Evolutionary conservation across 2,113 vertebrate genomes (phyloP).

Genomic region (Henicopernis longicauda): DNA sequence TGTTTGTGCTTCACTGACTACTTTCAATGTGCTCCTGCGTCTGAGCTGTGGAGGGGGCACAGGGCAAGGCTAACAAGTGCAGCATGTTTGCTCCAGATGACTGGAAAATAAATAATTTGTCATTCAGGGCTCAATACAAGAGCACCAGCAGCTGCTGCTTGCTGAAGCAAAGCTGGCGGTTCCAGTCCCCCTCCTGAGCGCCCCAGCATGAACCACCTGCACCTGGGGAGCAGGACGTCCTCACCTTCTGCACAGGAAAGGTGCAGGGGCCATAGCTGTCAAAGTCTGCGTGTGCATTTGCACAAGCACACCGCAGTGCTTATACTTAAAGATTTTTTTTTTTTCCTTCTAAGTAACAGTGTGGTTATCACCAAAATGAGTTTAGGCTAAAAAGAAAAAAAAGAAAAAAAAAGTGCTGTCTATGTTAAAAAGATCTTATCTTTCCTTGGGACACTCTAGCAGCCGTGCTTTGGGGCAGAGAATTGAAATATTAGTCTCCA

Average conservation of each 20-base stretch:
- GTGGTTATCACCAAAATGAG: background rate
- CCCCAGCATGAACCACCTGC: accelerated
- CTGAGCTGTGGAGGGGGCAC: background rate
- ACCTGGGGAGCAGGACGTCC: accelerated
- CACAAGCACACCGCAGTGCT: accelerated
- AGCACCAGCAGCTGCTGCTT: background rate
- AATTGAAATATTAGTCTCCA: background rate
- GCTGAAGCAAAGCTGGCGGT: background rate
- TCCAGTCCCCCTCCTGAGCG: background rate
- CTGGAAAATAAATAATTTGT: background rate
- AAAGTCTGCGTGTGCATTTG: accelerated
- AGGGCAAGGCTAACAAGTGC: background rate
- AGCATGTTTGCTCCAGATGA: background rate
- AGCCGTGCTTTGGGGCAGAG: background rate
- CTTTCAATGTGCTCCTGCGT: background rate
- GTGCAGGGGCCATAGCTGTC: too few species aligned
- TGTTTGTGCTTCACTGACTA: background rate
- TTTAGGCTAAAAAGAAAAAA: background rate
- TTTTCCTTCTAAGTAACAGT: accelerated
- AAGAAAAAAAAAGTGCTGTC: accelerated
- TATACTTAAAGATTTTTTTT: accelerated
- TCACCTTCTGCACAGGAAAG: accelerated
- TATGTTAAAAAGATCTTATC: background rate
- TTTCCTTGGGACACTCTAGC: background rate
- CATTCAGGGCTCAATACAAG: accelerated